These are phyloP conservation scores for Emmelina monodactyla DNA, from an alignment of 2,888 invertebrate genomes.

Conservation along the genomic window DNA sequence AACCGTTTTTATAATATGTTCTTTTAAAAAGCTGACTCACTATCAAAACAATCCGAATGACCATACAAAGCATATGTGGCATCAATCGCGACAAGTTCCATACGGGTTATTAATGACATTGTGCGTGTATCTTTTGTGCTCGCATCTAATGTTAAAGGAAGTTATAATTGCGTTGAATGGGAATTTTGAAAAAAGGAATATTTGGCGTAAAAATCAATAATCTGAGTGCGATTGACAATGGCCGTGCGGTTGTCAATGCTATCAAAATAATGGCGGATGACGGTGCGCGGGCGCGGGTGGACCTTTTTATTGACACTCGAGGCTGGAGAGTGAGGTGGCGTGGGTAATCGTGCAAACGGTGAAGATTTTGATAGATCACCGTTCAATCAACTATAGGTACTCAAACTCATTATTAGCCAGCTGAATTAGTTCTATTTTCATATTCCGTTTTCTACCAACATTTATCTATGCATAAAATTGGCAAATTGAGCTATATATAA, in stretches of 20 bases:
- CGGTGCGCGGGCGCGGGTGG: conserved; percentile 54
- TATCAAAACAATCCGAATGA: neutral
- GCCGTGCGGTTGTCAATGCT: conserved; percentile 53
- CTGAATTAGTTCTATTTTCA: no score
- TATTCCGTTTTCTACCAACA: no score
- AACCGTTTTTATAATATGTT: neutral
- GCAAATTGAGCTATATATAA: no score
- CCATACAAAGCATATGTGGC: neutral
- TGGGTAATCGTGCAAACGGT: neutral
- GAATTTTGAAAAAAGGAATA: conserved; percentile 48
- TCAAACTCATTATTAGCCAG: no score
- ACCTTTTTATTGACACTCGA: conserved; percentile 40
- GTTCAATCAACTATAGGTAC: no score
- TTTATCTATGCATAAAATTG: no score
- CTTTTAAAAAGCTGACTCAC: neutral
- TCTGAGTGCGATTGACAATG: conserved; percentile 48
- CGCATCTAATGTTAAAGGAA: conserved; percentile 47
- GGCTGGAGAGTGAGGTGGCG: neutral
- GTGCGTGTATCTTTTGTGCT: conserved; percentile 43
- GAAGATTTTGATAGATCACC: no score
- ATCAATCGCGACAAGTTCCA: conserved; percentile 48
- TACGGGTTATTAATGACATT: conserved; percentile 59
- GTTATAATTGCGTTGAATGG: conserved; percentile 54
- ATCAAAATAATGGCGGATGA: conserved; percentile 59
- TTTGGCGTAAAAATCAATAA: conserved; percentile 67